Conservation (phyloP, 2,797 vertebrate species). For the Nannoperca obscura region DNA sequence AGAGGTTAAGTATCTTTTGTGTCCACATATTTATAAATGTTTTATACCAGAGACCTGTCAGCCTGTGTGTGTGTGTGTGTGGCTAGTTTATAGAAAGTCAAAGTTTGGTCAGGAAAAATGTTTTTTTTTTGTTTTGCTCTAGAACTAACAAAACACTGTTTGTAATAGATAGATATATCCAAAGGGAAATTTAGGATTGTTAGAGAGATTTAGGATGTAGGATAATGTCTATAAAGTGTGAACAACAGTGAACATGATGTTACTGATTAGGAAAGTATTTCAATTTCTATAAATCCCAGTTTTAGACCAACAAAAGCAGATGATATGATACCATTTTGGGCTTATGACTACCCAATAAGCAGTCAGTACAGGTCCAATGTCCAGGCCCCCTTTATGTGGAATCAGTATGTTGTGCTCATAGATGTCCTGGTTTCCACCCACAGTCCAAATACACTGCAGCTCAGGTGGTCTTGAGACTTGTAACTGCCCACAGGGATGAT, state of each 20-base stretch:
- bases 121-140: not conserved
- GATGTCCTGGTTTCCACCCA: constrained; percentile 10
- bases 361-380: not conserved
- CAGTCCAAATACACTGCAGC: constrained; percentile 13
- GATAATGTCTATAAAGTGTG: not conserved
- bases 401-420: constrained; percentile 3
- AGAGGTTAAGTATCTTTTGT: not conserved
- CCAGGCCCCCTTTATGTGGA: not conserved
- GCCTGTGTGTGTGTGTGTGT: not conserved
- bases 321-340: not conserved
- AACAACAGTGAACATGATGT: not conserved
- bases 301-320: not conserved
- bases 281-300: not conserved
- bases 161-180: too few relatives aligned
- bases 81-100: not conserved
- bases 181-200: too few relatives aligned
- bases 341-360: not conserved
- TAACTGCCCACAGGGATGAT: constrained; percentile 32
- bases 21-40: not conserved
- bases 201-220: too few relatives aligned
- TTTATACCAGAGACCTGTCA: not conserved
- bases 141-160: not conserved
- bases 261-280: not conserved
- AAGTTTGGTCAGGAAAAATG: not conserved
- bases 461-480: constrained; percentile 24